These are phyloP conservation scores for Heliothis subflexa DNA, from an alignment of 1,140 invertebrate genomes.

Conservation along the genomic window DNA sequence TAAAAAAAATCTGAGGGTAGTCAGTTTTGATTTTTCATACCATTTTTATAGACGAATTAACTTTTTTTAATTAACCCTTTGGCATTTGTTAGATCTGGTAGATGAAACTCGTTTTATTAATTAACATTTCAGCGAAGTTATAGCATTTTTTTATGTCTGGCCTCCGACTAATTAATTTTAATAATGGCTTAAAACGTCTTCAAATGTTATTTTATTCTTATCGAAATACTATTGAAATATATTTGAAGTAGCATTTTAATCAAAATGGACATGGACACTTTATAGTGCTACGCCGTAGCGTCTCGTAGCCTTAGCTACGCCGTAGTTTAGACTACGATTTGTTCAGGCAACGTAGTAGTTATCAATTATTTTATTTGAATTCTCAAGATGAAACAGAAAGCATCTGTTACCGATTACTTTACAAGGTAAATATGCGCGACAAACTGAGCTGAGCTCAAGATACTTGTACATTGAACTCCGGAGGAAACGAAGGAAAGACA, in stretches of 20 bases:
- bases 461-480: neutral
- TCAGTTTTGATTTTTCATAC: too few relatives aligned
- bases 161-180: conserved; percentile 25
- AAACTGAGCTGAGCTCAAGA: neutral
- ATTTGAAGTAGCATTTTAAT: too few relatives aligned
- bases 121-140: conserved; percentile 25
- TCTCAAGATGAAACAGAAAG: too few relatives aligned
- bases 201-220: neutral
- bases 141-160: conserved; percentile 18
- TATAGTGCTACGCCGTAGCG: neutral
- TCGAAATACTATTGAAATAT: neutral
- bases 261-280: too few relatives aligned
- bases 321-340: neutral
- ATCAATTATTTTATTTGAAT: too few relatives aligned
- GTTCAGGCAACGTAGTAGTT: neutral
- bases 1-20: too few relatives aligned
- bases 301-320: conserved; percentile 4
- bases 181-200: conserved; percentile 15
- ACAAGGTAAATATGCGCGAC: too few relatives aligned
- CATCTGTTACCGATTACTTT: too few relatives aligned
- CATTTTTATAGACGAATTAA: neutral
- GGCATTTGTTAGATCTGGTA: conserved; percentile 1
- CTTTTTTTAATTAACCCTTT: conserved; percentile 10
- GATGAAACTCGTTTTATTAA: conserved; percentile 27
- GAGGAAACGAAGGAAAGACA: neutral